Percentiles rank a stretch among this genome's conserved stretches.
phyloP scores from a whole-genome alignment of 2,888 invertebrate species.

The Phengaris alcon region DNA sequence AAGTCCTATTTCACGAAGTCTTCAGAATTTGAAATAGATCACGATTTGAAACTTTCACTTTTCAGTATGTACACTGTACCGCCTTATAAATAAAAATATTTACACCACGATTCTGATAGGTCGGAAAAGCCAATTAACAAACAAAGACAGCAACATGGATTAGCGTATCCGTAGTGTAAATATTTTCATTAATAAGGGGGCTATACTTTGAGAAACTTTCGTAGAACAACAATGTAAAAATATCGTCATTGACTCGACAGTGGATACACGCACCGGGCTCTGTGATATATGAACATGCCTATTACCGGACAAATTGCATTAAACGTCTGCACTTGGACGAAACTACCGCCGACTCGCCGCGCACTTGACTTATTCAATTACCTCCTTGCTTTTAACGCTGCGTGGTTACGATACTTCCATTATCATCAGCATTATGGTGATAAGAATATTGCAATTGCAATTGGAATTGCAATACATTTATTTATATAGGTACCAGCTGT shows the following conservation, averaged over 20 bases:
- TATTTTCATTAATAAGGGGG: too few species aligned
- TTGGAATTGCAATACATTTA: too few species aligned
- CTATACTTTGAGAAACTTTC: too few species aligned
- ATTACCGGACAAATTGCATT: conserved; percentile 56
- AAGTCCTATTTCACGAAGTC: too few species aligned
- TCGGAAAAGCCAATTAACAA: too few species aligned
- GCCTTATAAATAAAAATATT: too few species aligned
- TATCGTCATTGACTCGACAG: conserved; percentile 18
- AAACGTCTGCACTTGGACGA: conserved; percentile 54
- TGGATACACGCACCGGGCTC: conserved; percentile 49
- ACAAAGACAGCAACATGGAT: too few species aligned
- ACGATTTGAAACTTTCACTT: too few species aligned
- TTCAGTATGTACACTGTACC: neutral
- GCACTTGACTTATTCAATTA: conserved; percentile 42
- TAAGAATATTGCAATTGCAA: neutral
- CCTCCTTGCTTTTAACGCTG: conserved; percentile 15
- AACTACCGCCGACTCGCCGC: conserved; percentile 48
- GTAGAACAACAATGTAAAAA: neutral
- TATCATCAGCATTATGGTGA: neutral
- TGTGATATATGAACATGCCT: conserved; percentile 64
- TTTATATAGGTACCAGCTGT: too few species aligned
- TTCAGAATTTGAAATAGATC: too few species aligned
- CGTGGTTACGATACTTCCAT: neutral
- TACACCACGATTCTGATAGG: too few species aligned
- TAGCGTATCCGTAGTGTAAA: too few species aligned